Evolutionary conservation across 2,113 vertebrate genomes (phyloP), one percentile per base, ranked within the genome.

Genomic region (Amblyopsis rosae): DNA sequence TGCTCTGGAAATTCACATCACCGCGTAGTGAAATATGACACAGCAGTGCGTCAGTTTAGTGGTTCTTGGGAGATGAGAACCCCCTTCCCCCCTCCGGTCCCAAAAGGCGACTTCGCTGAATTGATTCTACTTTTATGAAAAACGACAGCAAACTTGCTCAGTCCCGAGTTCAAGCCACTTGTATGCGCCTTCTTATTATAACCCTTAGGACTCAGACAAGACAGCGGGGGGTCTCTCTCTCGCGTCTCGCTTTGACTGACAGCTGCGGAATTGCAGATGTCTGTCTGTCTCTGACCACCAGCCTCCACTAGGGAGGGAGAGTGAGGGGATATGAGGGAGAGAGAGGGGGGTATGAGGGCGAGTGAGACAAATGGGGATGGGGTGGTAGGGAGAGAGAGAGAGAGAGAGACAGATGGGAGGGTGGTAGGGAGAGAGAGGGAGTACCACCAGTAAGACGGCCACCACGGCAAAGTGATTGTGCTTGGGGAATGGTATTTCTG

Each of bases 401-500:
- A 15, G 10, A 47, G 35, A 41, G 35, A 41, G 35, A 41, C 4
- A 16, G 7, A 5, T 6, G 35, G 7, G 35, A 41, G 35, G 6
- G 35, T 2, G 26, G 2, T 26, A 7, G 35, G 35, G 4, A 41
- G 35, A 8, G 35, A 41, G 35, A 41, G 6, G 35, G 35, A 41
- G 35, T 5, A 66, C n/a, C n/a, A n/a, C n/a, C n/a, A n/a, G n/a
- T n/a, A 79, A 66, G 73, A 67, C 67, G 75, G 77, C 56, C 16
- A 57, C 50, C 46, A 70, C 72, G 74, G 79, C 84, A 88, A 79
- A 89, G 83, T 74, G 84, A 88, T 85, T 88, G 80, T 70, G 82
- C 82, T 77, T 64, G 67, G 87, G 81, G 83, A 90, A 85, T 82
- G 78, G 86, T 79, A 84, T 91, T 88, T 90, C 76, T 91, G 88